Conservation (phyloP, 1,140 invertebrate genomes). For the Hirudo medicinalis region DNA sequence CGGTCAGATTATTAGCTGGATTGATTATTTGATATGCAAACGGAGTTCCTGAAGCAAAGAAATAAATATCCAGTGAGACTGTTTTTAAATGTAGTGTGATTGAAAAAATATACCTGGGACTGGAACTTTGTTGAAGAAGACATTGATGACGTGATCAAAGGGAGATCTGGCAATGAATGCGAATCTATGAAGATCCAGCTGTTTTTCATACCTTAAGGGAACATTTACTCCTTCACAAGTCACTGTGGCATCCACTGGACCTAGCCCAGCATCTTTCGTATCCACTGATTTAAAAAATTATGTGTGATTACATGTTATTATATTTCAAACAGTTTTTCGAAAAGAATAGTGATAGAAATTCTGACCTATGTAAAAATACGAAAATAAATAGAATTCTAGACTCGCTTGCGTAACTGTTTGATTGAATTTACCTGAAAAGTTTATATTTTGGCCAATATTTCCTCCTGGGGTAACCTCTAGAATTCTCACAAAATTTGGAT, state of each 20-base stretch:
- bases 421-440: conserved; percentile 52
- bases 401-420: background rate
- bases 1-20: conserved; percentile 7
- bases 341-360: conserved; percentile 7
- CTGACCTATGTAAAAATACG: background rate
- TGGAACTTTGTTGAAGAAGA: conserved; percentile 57
- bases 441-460: conserved; percentile 65
- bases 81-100: too few relatives aligned
- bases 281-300: conserved; percentile 32
- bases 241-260: conserved; percentile 62
- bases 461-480: conserved; percentile 61
- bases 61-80: too few relatives aligned
- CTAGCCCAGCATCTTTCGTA: conserved; percentile 49
- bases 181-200: conserved; percentile 48
- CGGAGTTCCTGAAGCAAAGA: background rate
- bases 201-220: conserved; percentile 53
- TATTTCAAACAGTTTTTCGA: background rate
- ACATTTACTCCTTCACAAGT: conserved; percentile 64
- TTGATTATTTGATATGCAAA: conserved; percentile 3
- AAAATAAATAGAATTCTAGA: too few relatives aligned
- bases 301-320: conserved; percentile 11
- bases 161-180: conserved; percentile 66
- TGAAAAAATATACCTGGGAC: conserved; percentile 33
- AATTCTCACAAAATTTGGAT: conserved; percentile 72
- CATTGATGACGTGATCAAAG: conserved; percentile 66